phyloP scores from a whole-genome alignment of 1,140 invertebrate genomes.

The silkworm (Bombyx mori) region DNA sequence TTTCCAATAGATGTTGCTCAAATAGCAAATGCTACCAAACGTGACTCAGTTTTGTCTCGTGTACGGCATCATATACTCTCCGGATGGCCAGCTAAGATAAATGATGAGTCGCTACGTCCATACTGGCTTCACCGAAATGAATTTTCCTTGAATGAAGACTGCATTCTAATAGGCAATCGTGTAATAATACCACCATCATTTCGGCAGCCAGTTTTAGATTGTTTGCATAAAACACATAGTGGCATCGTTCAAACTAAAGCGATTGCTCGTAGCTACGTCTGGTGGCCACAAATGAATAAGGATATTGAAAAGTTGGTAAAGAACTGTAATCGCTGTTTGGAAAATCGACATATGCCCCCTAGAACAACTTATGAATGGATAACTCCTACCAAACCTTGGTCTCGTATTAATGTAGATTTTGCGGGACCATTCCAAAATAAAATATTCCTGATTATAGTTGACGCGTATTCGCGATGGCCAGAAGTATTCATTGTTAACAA shows the following conservation, averaged over 20 bases:
- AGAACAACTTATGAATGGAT: conserved; percentile 36
- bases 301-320: conserved; percentile 34
- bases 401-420: conserved; percentile 67
- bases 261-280: conserved; percentile 61
- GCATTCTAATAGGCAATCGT: conserved; percentile 18
- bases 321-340: conserved; percentile 13
- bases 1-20: too few species aligned
- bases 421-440: conserved; percentile 44
- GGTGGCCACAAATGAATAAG: conserved; percentile 60
- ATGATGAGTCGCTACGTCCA: conserved; percentile 10
- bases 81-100: conserved; percentile 19
- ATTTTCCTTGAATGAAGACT: conserved; percentile 19
- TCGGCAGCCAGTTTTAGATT: conserved; percentile 5
- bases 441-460: too few species aligned
- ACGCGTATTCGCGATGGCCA: too few species aligned
- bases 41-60: conserved; percentile 16
- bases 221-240: conserved; percentile 45
- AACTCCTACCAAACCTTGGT: conserved; percentile 41
- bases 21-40: conserved; percentile 17
- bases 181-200: conserved; percentile 18
- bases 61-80: conserved; percentile 10
- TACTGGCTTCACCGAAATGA: conserved; percentile 17
- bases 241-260: conserved; percentile 67
- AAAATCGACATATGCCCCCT: conserved; percentile 21
- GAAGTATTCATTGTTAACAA: conserved; percentile 33